Percentiles rank a stretch among this genome's conserved stretches.
phyloP scores from a whole-genome alignment of 2,797 vertebrate species.

The Chelon labrosus region DNA sequence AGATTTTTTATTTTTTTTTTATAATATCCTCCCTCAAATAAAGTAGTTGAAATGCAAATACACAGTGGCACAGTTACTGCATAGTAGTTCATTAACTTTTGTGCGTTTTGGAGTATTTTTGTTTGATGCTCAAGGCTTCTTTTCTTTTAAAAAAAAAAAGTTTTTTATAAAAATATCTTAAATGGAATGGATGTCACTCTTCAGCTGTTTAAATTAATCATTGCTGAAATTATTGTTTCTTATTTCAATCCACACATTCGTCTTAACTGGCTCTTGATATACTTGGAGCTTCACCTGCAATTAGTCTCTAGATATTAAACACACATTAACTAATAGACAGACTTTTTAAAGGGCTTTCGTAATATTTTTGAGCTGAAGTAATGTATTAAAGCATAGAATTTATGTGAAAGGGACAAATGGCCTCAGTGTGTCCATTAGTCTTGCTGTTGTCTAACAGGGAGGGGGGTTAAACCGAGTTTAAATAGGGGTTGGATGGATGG shows the following conservation, averaged over 20 bases:
- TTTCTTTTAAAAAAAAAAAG: not conserved
- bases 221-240: slow-evolving; percentile 94
- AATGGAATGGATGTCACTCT: slow-evolving; percentile 82
- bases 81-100: slow-evolving; percentile 42
- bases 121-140: slow-evolving; percentile 9
- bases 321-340: not conserved
- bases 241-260: slow-evolving; percentile 87
- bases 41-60: slow-evolving; percentile 50
- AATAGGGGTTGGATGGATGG: slow-evolving; percentile 65
- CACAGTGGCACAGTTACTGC: slow-evolving; percentile 40
- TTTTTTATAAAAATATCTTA: slow-evolving; percentile 61
- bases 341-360: slow-evolving; percentile 71
- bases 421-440: slow-evolving; percentile 52
- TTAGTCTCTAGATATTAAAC: slow-evolving; percentile 82
- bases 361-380: slow-evolving; percentile 73
- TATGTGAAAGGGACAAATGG: slow-evolving; percentile 42
- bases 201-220: slow-evolving; percentile 92
- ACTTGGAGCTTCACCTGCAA: slow-evolving; percentile 85
- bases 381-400: slow-evolving; percentile 87
- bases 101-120: slow-evolving; percentile 34
- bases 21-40: slow-evolving; percentile 26
- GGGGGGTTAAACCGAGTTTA: slow-evolving; percentile 55
- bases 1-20: not conserved
- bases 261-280: slow-evolving; percentile 87
- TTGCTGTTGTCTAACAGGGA: slow-evolving; percentile 22